Percentiles rank a stretch among this genome's conserved stretches.
Evolutionary conservation across 2,797 vertebrate species (phyloP).

Genomic region (Paedocypris micromegethes): DNA sequence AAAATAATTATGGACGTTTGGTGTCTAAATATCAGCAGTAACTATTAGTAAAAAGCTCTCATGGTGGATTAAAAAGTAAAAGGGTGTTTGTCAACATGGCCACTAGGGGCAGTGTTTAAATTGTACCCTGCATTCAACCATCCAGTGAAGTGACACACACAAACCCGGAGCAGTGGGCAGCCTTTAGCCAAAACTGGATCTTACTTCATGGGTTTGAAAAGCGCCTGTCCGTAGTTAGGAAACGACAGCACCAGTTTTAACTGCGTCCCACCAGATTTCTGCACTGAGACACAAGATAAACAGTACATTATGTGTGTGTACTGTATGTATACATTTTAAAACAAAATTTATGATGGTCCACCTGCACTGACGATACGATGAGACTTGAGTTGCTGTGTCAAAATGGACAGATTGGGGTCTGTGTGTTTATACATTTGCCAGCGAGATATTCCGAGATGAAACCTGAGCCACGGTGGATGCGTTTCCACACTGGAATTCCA

Average conservation of each 20-base stretch:
- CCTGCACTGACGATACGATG: constrained; percentile 68
- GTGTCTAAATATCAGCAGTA: too few species aligned
- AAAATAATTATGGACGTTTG: too few species aligned
- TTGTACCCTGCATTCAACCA: too few species aligned
- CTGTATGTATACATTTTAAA: too few species aligned
- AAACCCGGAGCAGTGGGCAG: too few species aligned
- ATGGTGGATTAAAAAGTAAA: too few species aligned
- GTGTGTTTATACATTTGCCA: constrained; percentile 71
- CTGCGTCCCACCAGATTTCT: constrained; percentile 78
- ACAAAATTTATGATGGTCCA: constrained; percentile 45
- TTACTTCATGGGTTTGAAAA: constrained; percentile 84
- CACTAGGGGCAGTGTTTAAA: too few species aligned
- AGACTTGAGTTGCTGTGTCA: constrained; percentile 63
- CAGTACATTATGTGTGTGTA: not conserved
- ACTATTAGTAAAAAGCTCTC: too few species aligned
- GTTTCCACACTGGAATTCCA: constrained; percentile 59
- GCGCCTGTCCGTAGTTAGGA: constrained; percentile 71
- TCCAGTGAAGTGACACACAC: too few species aligned
- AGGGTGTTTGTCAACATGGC: too few species aligned
- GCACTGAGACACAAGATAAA: constrained; percentile 61
- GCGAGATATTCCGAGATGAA: constrained; percentile 74
- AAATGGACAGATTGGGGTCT: constrained; percentile 60
- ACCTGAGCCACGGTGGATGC: constrained; percentile 70
- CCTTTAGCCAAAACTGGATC: constrained; percentile 15
- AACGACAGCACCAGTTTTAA: constrained; percentile 77